Base-by-base conservation (phyloP, 2,888 invertebrate genomes). In the Dasypolia templi region DNA sequence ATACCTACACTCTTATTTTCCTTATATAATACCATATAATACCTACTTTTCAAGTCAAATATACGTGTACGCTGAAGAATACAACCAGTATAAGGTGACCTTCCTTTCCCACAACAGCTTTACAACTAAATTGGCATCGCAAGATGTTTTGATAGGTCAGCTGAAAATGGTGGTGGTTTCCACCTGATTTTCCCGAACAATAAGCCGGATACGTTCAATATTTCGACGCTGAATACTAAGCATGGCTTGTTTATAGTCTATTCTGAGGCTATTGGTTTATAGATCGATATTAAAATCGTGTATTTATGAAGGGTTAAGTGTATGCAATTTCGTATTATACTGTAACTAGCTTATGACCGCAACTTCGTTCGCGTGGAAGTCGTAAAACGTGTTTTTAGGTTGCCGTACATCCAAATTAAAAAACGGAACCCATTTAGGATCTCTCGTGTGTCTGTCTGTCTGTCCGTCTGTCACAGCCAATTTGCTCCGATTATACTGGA, bases 111-210 rank as follows among this genome's bases (percentile, higher is more conserved):
- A 26, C 5, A 51, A 39, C 46, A 35, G 19, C 17, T n/a, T 59
- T 12, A 22, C 22, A 53, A 12, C 6, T 59, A 65, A 59, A 55
- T n/a, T 49, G 4, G 0, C 7, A 46, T 6, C 0, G 11, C 19
- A 35, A 61, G 29, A 55, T 19, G 59, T 68, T 72, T 61, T 59
- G 6, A 49, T 39, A 29, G 77, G 51, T 51, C 78, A 81, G 17
- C 6, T 35, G 35, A 69, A 29, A 84, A 56, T 81, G 63, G 74
- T 26, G 0, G 53, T 12, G 11, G 35, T 51, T 73, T 35, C 56
- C 42, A 72, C 58, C 79, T 69, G 75, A 81, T 78, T 78, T 68
- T 65, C 65, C 59, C 56, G 12, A 63, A 69, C 65, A 78, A 73
- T 71, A 78, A 59, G 64, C 67, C 64, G 46, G 29, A 68, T 49